A percentile compares a stretch with the other conserved stretches of the same genome.
Evolutionary conservation across 2,888 invertebrate species (phyloP).

Genomic region (Nudaria mundana): DNA sequence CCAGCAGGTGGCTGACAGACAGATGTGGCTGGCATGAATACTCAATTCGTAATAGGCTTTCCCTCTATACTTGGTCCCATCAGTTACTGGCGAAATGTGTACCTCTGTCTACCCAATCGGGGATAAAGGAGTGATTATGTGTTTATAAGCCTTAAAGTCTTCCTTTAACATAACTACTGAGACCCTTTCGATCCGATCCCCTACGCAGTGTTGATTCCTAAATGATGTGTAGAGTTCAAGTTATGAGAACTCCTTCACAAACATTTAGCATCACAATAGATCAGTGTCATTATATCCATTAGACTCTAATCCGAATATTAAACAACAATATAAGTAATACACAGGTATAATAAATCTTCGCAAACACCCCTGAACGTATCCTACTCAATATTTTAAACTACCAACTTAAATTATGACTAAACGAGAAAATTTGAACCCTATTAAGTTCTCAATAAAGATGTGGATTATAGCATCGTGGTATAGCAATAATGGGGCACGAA

Average conservation of each 20-base stretch:
- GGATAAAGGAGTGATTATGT: no score
- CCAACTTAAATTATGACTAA: constrained; percentile 22
- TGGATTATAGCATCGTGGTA: constrained; percentile 11
- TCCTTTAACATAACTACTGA: no score
- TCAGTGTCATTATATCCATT: constrained; percentile 34
- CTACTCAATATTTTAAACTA: constrained; percentile 31
- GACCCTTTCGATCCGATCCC: no score
- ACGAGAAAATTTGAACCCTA: constrained; percentile 29
- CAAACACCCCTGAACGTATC: constrained; percentile 46
- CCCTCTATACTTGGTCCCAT: no score
- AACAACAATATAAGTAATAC: constrained; percentile 67
- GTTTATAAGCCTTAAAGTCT: no score
- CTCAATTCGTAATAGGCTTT: no score
- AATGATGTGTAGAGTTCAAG: background rate
- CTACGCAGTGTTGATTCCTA: no score
- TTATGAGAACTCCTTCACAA: background rate
- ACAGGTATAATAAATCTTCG: constrained; percentile 74
- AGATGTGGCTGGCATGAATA: no score
- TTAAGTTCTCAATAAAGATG: constrained; percentile 18
- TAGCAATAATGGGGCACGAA: constrained; percentile 38
- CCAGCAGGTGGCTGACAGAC: no score
- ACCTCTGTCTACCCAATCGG: no score
- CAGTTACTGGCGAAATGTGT: no score
- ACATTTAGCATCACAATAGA: constrained; percentile 20
- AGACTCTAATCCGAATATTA: constrained; percentile 62